Conservation (phyloP, 2,797 vertebrate genomes). For the Prunella strophiata region DNA sequence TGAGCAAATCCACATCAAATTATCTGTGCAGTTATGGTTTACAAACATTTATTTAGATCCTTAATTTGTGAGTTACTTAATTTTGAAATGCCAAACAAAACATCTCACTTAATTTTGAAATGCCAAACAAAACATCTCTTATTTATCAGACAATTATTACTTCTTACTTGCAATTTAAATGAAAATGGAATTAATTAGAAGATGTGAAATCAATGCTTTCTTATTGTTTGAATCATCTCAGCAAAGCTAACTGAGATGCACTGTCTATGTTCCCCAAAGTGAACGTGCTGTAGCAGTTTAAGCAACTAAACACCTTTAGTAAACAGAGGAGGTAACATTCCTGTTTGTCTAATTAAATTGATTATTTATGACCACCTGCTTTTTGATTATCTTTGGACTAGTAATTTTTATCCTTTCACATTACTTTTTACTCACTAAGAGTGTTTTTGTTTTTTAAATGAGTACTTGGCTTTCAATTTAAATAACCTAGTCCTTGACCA, state of each 20-base stretch:
- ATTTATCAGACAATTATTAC: background rate
- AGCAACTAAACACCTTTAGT: background rate
- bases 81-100: constrained; percentile 13
- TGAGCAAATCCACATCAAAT: background rate
- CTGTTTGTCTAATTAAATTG: background rate
- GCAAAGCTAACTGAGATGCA: background rate
- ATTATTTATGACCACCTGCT: background rate
- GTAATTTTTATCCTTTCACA: background rate
- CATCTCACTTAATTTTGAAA: constrained; percentile 7
- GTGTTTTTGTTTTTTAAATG: fast-evolving
- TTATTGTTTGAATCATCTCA: background rate
- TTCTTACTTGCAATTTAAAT: background rate
- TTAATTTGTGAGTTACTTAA: constrained; percentile 8
- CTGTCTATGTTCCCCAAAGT: background rate
- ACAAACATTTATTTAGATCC: background rate
- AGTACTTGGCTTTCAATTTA: background rate
- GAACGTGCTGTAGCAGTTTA: background rate
- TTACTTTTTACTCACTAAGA: background rate
- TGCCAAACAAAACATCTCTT: background rate
- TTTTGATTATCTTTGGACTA: background rate
- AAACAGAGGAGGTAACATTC: background rate
- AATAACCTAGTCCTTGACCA: background rate
- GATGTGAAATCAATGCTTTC: background rate
- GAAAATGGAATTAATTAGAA: constrained; percentile 26
- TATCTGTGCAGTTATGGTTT: background rate